These are phyloP conservation scores for Aurelia aurita DNA, from an alignment of 30 jellyfish, hydroid and myxozoan genomes.

Conservation along the genomic window DNA sequence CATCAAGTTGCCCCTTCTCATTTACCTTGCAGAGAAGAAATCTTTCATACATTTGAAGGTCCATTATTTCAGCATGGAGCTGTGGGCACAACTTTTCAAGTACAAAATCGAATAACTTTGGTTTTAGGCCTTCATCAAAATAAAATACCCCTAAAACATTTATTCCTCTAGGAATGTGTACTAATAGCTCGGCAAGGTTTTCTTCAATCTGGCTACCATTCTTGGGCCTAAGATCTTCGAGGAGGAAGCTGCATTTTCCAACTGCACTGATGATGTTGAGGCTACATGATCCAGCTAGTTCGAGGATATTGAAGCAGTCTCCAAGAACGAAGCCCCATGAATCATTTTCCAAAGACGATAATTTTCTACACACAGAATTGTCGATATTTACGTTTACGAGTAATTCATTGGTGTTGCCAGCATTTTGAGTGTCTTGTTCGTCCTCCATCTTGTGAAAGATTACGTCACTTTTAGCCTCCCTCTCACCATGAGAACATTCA, in stretches of 20 bases:
- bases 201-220: background rate
- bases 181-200: background rate
- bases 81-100: background rate
- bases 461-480: no score
- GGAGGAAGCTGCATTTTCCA: background rate
- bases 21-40: constrained; percentile 19
- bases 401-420: no score
- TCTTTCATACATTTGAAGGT: background rate
- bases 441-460: background rate
- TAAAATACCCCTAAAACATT: constrained; percentile 26
- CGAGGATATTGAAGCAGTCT: background rate
- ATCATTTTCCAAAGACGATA: background rate
- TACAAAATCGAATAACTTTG: background rate
- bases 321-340: constrained; percentile 70
- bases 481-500: no score
- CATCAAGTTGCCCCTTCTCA: background rate
- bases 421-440: background rate
- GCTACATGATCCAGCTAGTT: background rate
- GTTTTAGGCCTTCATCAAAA: background rate
- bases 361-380: background rate
- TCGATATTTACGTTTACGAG: background rate
- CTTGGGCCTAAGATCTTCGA: background rate
- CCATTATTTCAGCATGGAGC: background rate
- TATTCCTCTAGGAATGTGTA: constrained; percentile 28
- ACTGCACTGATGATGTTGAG: constrained; percentile 1